Base-by-base conservation (phyloP, 2,113 vertebrate species). In the Cyphomyrus discorhynchus region DNA sequence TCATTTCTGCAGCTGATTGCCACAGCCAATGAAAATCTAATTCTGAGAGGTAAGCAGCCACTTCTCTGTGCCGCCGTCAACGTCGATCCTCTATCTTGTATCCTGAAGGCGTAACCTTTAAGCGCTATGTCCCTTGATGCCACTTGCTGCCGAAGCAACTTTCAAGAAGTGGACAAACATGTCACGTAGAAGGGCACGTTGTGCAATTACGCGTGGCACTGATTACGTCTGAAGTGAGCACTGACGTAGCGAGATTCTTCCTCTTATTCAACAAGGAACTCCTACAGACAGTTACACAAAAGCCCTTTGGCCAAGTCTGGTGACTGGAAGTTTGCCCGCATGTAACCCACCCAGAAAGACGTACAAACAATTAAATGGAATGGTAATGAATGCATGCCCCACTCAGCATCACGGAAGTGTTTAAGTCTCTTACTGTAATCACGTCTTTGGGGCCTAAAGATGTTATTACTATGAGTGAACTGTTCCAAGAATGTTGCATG, bases 1-100 rank as follows among this genome's bases (percentile, higher is more conserved):
- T 94, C 94, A 89, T 93, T 95, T 91, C 91, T 95, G 90, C 93
- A 95, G 91, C 91, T 95, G 80, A 91, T 91, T 89, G 93, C 95
- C 87, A 91, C 93, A 82, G 88, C 88, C 88, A 94, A 92, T 92
- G 93, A 93, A 93, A 92, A 92, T 21, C 93, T 91, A 89, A 89
- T 92, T 80, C 90, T 88, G 47, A 95, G 90, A 95, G 95, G 95
- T 94, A 93, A 92, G 39, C 62, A 50, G 92, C 88, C 90, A 11
- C 2, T 80, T 27, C 70, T 39, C 45, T 19, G 5, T 82, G 45
- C 77, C 7, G n/a, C 19, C 9, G 5, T 11, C 42, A 46, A 3
- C 27, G 39, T 86, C 46, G 24, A 21, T 39, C 50, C 27, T 21
- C 17, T n/a, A 9, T 21, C 8, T 45, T 13, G 50, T 53, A 3